Evolutionary conservation across 2,113 vertebrate genomes (phyloP).

Genomic region (Gymnogyps californianus): DNA sequence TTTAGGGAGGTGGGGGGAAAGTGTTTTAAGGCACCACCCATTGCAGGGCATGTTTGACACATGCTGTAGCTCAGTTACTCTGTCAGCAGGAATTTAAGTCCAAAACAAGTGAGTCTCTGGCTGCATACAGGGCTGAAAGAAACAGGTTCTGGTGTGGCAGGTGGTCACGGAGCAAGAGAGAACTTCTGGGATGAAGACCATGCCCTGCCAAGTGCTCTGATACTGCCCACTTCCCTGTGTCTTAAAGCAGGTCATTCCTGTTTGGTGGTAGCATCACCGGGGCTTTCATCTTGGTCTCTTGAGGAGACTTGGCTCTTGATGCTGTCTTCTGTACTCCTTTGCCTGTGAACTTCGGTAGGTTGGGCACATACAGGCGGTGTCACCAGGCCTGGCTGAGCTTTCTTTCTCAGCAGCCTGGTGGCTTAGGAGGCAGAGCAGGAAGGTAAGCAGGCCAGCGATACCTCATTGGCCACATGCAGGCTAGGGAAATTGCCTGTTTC

Average conservation of each 20-base stretch:
- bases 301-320: background rate
- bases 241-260: background rate
- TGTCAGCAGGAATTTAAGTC: background rate
- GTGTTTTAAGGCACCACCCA: background rate
- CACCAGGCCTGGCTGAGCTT: background rate
- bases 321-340: background rate
- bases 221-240: background rate
- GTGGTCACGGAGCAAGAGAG: accelerated
- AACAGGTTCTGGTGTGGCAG: background rate
- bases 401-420: background rate
- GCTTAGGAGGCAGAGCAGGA: background rate
- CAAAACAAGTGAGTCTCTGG: background rate
- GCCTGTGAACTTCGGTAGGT: background rate
- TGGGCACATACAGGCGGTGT: background rate
- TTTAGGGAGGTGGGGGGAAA: background rate
- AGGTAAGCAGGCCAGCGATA: background rate
- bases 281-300: background rate
- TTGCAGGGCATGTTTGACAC: background rate
- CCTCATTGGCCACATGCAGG: background rate
- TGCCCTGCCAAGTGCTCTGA: background rate
- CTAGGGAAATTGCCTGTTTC: background rate
- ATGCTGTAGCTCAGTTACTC: background rate
- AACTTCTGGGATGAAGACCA: background rate
- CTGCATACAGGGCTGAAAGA: background rate
- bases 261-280: background rate